Evolutionary conservation across 2,888 invertebrate species (phyloP).

Genomic region (Hirtodrosophila histrioides): DNA sequence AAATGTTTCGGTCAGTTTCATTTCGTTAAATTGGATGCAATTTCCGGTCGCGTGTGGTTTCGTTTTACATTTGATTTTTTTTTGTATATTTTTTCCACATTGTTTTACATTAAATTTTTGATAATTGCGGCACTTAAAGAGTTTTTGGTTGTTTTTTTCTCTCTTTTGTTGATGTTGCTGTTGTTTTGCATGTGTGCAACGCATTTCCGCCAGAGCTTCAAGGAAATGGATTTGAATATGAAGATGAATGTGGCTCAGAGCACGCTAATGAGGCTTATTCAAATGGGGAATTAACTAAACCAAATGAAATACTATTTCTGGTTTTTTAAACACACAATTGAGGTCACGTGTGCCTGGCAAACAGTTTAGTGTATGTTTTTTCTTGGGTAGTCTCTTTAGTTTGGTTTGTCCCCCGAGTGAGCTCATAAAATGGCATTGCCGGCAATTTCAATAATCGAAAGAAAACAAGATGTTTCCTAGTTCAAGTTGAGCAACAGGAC

Average conservation of each 20-base stretch:
- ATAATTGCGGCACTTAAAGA: constrained; percentile 72
- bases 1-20: constrained; percentile 56
- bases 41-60: constrained; percentile 82
- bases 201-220: constrained; percentile 65
- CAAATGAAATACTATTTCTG: constrained; percentile 4
- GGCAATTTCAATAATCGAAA: constrained; percentile 81
- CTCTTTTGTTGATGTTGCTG: constrained; percentile 11
- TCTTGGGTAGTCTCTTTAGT: no score
- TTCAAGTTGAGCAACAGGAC: constrained; percentile 51
- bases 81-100: constrained; percentile 26
- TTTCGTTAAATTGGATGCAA: constrained; percentile 73
- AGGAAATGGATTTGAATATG: constrained; percentile 81
- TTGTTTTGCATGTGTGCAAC: constrained; percentile 71
- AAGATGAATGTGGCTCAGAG: constrained; percentile 61
- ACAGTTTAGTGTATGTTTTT: neutral
- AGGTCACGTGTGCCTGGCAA: constrained; percentile 57
- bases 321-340: constrained; percentile 59
- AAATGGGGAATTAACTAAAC: constrained; percentile 38
- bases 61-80: constrained; percentile 13
- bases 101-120: constrained; percentile 71
- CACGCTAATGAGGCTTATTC: constrained; percentile 58
- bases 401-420: neutral
- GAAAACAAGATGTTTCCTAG: constrained; percentile 78
- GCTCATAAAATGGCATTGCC: constrained; percentile 62
- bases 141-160: constrained; percentile 20